Evolutionary conservation across 2,113 vertebrate species (phyloP), one percentile per base, ranked within the genome.

Genomic region (Crypturellus undulatus): DNA sequence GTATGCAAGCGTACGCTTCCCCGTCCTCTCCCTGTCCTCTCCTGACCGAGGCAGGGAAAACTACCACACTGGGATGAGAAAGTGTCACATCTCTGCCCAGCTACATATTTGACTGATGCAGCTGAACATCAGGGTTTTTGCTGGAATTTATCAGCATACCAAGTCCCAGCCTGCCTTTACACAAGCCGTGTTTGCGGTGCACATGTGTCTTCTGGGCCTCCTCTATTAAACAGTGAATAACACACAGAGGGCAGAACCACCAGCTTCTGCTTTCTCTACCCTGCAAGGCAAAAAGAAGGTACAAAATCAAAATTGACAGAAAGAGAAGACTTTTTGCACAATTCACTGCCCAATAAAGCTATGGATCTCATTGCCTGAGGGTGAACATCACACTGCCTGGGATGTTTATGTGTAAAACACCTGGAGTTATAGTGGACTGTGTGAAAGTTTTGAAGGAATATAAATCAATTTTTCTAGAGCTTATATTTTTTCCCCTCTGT

Each of bases 401-500:
- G 34, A 4, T 0, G 0, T 6, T 21, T 5, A 28, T 8, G 0
- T 0, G 14, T 15, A 22, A 15, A 56, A 34, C 15, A 40, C 30
- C 32, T 9, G 30, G 47, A 85, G 22, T 49, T 51, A 24, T 25
- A 59, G 1, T 1, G 0, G 4, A 52, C 22, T 21, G 52, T 0
- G 0, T 62, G 79, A 24, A 60, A 42, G 15, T 26, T 63, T 24
- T 36, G 63, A 54, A 45, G 73, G 67, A 78, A 65, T 2, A 25
- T 19, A 26, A 2, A 2, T 26, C 56, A 38, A 34, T 6, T 49
- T 34, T 42, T 20, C 19, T 24, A 51, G 42, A 14, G 32, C 0
- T 0, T 2, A 0, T 11, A 2, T 67, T 68, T 80, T 9, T 19
- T 19, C 20, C 8, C 17, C 34, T 8, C 34, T 36, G 68, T 24